A percentile compares a stretch with the other conserved stretches of the same genome.
phyloP scores from a whole-genome alignment of 2,113 vertebrate genomes.

The Morone chrysops region DNA sequence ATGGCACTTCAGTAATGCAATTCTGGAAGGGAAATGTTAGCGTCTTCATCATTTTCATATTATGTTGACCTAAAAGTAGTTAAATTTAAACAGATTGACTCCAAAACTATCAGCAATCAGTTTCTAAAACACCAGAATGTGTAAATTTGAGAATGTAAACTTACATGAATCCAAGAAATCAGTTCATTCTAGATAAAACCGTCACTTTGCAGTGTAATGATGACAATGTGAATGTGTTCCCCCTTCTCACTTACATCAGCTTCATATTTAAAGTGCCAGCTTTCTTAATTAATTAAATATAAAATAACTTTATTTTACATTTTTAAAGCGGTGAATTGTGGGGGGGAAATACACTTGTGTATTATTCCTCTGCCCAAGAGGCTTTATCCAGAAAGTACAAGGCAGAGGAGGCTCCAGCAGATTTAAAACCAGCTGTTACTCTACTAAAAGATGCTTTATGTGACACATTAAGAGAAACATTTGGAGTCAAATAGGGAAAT shows the following conservation, averaged over 20 bases:
- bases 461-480: not conserved
- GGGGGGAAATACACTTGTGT: too few relatives aligned
- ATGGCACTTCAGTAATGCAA: not conserved
- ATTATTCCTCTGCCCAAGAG: too few relatives aligned
- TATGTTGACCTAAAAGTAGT: not conserved
- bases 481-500: not conserved
- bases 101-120: not conserved
- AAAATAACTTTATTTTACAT: not conserved
- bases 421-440: too few relatives aligned
- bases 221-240: too few relatives aligned
- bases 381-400: not conserved
- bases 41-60: not conserved
- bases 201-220: too few relatives aligned
- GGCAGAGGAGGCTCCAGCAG: too few relatives aligned
- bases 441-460: too few relatives aligned
- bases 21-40: rapidly evolving
- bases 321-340: not conserved
- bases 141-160: not conserved
- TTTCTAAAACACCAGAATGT: not conserved
- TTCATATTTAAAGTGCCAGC: too few relatives aligned
- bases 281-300: not conserved
- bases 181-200: too few relatives aligned
- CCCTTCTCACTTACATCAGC: not conserved
- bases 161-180: too few relatives aligned
- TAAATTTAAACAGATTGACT: too few relatives aligned